A percentile compares a stretch with the other conserved stretches of the same genome.
Evolutionary conservation across 37 sponge, comb jelly and placozoan species (phyloP).

Genomic region (Spongia lamella): DNA sequence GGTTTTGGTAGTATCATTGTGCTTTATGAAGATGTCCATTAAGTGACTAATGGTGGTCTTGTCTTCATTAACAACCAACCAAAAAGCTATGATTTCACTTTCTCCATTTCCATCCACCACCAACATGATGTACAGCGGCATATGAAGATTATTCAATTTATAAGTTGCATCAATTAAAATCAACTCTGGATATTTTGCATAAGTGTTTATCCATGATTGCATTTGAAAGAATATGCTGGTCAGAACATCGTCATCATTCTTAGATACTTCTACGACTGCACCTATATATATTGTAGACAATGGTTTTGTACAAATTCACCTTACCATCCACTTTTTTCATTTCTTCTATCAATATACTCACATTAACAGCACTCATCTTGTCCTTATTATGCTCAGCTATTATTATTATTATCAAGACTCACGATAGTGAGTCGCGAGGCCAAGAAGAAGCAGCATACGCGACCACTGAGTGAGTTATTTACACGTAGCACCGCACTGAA

Average conservation of each 20-base stretch:
- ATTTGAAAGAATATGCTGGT: slow-evolving; percentile 17
- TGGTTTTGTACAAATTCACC: too few species aligned
- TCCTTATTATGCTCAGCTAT: too few species aligned
- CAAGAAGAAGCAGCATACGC: too few species aligned
- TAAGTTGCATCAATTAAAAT: slow-evolving; percentile 35
- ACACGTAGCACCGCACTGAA: too few species aligned
- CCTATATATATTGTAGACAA: slow-evolving; percentile 21
- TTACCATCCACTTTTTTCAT: slow-evolving; percentile 23
- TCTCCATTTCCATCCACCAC: slow-evolving; percentile 38
- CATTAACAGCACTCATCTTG: too few species aligned
- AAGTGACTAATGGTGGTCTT: background rate
- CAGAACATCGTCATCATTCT: slow-evolving; percentile 17
- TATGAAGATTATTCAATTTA: slow-evolving; percentile 21
- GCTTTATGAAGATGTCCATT: slow-evolving; percentile 10
- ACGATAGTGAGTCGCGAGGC: too few species aligned
- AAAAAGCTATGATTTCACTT: slow-evolving; percentile 20
- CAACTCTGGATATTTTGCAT: slow-evolving; percentile 12
- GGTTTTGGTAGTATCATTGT: slow-evolving; percentile 14
- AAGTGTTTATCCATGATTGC: background rate
- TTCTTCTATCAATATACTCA: slow-evolving; percentile 5
- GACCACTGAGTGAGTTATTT: too few species aligned
- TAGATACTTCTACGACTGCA: slow-evolving; percentile 13
- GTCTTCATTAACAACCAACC: slow-evolving; percentile 9
- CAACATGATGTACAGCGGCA: slow-evolving; percentile 31
- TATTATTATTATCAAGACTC: too few species aligned